Evolutionary conservation across 2,888 invertebrate species (phyloP), one percentile per base, ranked within the genome.

Genomic region (Adelognathus sp.): DNA sequence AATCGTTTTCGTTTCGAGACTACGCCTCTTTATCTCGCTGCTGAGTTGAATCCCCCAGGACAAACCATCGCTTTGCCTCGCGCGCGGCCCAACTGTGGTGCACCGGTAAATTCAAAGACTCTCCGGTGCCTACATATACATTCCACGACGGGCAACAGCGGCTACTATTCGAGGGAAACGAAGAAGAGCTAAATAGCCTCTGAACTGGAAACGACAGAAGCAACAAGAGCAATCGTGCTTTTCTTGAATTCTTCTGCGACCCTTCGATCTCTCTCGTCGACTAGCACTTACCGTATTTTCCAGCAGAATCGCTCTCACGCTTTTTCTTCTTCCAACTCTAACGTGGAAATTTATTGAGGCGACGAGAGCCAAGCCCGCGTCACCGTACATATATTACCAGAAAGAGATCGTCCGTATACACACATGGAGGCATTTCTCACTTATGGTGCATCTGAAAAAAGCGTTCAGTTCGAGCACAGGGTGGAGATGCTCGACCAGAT

Each of bases 231-330:
- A 69, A 70, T 50, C 39, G 44, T 71, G n/a, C 72, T 77, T 64
- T 39, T 61, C 58, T 73, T 41, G 60, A 70, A 60, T 73, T 21
- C 73, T 14, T 14, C 14, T 52, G 54, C 72, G 73, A 71, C 76
- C 76, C 81, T 81, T 80, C 81, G 78, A 81, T 79, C 81, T 80
- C 78, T 50, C 46, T 82, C 76, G 79, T 82, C 82, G 81, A 79
- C 78, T 66, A 73, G 80, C 81, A 82, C 82, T 82, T 82, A 77
- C 73, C 80, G 81, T 82, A 80, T 80, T 82, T 82, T 82, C 76
- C 80, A 79, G 41, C 69, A 39, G 39, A 18, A 69, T 69, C 71
- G 74, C 60, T 61, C 52, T 50, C 75, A 69, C 41, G 27, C 41
- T n/a, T 1, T 16, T 18, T 21, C 3, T 7, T 54, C 44, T 31